Conservation (phyloP, 2,113 vertebrate species). For the Puma concolor region DNA sequence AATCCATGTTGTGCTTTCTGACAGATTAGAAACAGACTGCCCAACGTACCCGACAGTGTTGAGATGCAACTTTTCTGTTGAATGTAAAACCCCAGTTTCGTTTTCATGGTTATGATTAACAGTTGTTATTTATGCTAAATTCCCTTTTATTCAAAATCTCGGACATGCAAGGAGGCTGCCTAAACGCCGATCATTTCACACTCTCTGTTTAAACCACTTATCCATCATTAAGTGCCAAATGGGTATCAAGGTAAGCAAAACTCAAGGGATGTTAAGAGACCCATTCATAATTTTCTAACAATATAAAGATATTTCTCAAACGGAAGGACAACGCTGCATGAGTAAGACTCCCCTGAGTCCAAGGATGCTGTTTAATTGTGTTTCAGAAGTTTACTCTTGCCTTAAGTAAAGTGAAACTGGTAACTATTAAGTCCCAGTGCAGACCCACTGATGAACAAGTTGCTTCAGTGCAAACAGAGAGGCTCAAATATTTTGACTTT, state of each 20-base stretch:
- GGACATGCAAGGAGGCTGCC: constrained; percentile 9
- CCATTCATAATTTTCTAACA: not conserved
- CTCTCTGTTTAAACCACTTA: not conserved
- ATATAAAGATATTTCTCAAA: constrained; percentile 28
- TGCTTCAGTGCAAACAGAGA: constrained; percentile 50
- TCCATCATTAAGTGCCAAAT: not conserved
- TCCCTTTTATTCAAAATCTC: constrained; percentile 63
- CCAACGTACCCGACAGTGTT: constrained; percentile 65
- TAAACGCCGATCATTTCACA: constrained; percentile 58
- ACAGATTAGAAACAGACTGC: constrained; percentile 71
- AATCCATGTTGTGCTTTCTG: constrained; percentile 76
- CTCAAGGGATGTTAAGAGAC: not conserved
- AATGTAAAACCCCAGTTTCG: constrained; percentile 61
- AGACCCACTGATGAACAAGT: constrained; percentile 78
- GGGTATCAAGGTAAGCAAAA: not conserved
- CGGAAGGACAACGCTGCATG: not conserved
- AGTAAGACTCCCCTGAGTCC: not conserved
- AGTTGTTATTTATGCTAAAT: constrained; percentile 73
- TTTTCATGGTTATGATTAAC: constrained; percentile 51
- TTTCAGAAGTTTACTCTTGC: constrained; percentile 14
- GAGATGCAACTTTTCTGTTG: constrained; percentile 43
- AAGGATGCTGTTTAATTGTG: not conserved
- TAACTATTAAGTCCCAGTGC: constrained; percentile 53
- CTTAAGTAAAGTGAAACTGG: constrained; percentile 44
- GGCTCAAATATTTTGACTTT: constrained; percentile 62